Conservation (phyloP, 2,797 vertebrate genomes). For the Anguilla obscura region DNA sequence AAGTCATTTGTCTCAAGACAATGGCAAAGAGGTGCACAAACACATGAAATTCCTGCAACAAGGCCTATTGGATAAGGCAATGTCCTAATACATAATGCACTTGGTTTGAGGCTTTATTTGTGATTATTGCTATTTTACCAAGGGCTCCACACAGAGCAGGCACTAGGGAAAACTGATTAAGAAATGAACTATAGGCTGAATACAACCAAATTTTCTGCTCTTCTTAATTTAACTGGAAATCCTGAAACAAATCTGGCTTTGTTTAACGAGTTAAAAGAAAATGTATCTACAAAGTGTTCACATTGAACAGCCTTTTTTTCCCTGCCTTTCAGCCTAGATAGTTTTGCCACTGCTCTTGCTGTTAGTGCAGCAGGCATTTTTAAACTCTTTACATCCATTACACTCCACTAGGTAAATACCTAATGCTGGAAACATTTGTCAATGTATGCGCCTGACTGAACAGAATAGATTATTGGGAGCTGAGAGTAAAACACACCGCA, state of each 20-base stretch:
- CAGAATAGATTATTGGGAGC: slow-evolving; percentile 77
- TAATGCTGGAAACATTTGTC: slow-evolving; percentile 80
- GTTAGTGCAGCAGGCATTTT: slow-evolving; percentile 71
- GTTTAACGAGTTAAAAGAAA: slow-evolving; percentile 16
- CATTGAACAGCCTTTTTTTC: slow-evolving; percentile 53
- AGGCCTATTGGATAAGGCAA: slow-evolving; percentile 17
- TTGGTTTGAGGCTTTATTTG: slow-evolving; percentile 17
- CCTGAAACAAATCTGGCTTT: slow-evolving; percentile 16
- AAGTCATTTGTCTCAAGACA: slow-evolving; percentile 19
- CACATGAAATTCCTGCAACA: background rate
- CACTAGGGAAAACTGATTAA: background rate
- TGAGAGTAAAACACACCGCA: slow-evolving; percentile 73
- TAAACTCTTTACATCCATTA: slow-evolving; percentile 79
- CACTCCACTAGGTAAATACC: slow-evolving; percentile 78
- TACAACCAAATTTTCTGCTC: background rate
- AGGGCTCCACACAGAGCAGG: background rate
- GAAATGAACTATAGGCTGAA: background rate
- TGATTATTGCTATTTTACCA: slow-evolving; percentile 2
- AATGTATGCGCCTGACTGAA: slow-evolving; percentile 77
- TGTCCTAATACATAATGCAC: slow-evolving; percentile 26
- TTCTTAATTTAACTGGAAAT: slow-evolving; percentile 31
- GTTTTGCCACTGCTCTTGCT: slow-evolving; percentile 69
- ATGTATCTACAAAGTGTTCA: slow-evolving; percentile 39
- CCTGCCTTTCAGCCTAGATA: slow-evolving; percentile 65
- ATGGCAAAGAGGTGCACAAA: background rate